Evolutionary conservation across 2,113 vertebrate species (phyloP).

Genomic region (Tenrec ecaudatus): DNA sequence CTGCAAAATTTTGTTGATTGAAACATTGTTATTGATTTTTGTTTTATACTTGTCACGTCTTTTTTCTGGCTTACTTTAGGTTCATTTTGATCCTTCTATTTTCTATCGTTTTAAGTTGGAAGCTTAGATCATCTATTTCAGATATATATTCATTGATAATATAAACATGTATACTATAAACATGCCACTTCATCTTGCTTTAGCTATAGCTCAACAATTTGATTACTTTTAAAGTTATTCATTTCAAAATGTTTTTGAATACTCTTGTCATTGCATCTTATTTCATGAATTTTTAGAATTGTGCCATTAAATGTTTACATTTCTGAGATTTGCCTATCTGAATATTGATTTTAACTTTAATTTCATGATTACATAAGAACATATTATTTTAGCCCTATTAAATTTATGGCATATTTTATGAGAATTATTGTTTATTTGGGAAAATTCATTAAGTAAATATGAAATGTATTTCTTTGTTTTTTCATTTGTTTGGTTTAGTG

Average conservation of each 20-base stretch:
- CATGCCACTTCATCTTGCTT: no score
- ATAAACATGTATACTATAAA: no score
- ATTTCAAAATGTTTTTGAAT: background rate
- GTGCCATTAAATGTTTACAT: background rate
- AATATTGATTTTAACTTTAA: background rate
- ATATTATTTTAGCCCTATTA: no score
- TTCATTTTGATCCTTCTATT: no score
- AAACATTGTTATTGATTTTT: no score
- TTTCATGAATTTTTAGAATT: background rate
- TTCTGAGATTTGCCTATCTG: background rate
- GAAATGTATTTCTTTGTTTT: background rate
- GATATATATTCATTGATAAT: no score
- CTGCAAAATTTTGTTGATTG: no score
- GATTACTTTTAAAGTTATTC: background rate
- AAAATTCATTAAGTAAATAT: background rate
- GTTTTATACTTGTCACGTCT: no score
- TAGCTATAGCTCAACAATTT: no score
- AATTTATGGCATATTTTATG: background rate
- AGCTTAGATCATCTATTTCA: no score
- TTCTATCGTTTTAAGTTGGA: no score
- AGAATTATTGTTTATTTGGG: background rate
- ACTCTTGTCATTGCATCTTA: background rate
- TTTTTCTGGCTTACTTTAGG: no score
- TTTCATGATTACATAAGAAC: background rate
- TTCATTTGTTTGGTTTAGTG: background rate